Base-by-base conservation (phyloP, 2,888 invertebrate species). In the Neoaliturus tenellus region DNA sequence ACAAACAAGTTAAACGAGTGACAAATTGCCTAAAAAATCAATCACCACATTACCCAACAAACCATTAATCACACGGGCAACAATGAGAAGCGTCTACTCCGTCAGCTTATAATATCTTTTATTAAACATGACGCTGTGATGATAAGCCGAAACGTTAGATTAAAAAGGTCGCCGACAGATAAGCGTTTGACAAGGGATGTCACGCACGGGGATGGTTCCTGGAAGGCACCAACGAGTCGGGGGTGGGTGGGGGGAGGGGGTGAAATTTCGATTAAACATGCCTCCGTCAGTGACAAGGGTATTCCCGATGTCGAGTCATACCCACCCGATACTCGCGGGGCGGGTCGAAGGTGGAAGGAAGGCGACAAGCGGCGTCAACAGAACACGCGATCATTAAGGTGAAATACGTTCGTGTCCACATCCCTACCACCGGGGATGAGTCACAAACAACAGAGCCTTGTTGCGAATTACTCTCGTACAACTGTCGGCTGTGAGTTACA, bases 261-360 rank as follows among this genome's bases (percentile, higher is more conserved):
- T 62, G 31, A 62, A 51, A 62, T 62, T 62, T 62, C 62, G 62
- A 62, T 62, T 62, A 28, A 62, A 62, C 62, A 62, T 31, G 62
- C 20, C 62, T n/a, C n/a, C n/a, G 31, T 17, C 25, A 31, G 62
- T 62, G 62, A 62, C 62, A 62, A 55, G 62, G 62, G 31, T 28
- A 51, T 62, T 62, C 31, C 62, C 62, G 4, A 23, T 51, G 51
- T 51, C 44, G 44, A 35, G 35, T 44, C 12, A 44, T 44, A 44
- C 44, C n/a, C n/a, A n/a, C n/a, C n/a, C n/a, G 17, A 12, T 44
- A 14, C 10, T 17, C 5, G 20, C 39, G 51, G 51, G 51, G 44
- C 12, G 44, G 44, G 44, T n/a, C n/a, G n/a, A n/a, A n/a, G n/a
- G 39, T 39, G 39, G 39, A 39, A 8, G 39, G 6, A 39, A 12